A percentile compares a stretch with the other conserved stretches of the same genome.
Evolutionary conservation across 2,888 invertebrate genomes (phyloP).

Genomic region (Xylota segnis): DNA sequence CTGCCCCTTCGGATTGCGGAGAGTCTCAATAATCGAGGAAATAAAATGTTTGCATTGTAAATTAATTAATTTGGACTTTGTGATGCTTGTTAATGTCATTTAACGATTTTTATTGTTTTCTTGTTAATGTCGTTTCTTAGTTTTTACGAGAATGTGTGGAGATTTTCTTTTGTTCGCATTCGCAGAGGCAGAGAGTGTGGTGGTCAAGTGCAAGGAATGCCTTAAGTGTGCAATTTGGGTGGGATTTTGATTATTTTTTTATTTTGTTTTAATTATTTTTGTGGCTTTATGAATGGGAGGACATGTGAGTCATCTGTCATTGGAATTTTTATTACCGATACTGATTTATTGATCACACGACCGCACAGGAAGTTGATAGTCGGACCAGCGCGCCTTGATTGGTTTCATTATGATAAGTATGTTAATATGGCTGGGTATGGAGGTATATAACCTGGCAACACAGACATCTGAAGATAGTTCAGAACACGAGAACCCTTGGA

Average conservation of each 20-base stretch:
- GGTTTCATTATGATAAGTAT: no score
- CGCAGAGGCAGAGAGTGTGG: background rate
- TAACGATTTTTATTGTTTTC: constrained; percentile 76
- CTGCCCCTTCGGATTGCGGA: constrained; percentile 3
- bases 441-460: no score
- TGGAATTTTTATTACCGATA: constrained; percentile 2
- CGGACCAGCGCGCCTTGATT: no score
- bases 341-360: background rate
- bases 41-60: constrained; percentile 77
- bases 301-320: constrained; percentile 48
- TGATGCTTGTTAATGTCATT: constrained; percentile 77
- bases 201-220: constrained; percentile 3
- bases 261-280: constrained; percentile 25
- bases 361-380: constrained; percentile 1
- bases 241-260: constrained; percentile 71
- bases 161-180: constrained; percentile 56
- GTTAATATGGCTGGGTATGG: no score
- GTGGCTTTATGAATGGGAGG: constrained; percentile 51
- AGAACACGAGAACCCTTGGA: no score
- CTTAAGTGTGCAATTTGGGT: constrained; percentile 62
- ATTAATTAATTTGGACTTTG: constrained; percentile 76
- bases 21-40: constrained; percentile 70
- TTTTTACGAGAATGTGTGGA: constrained; percentile 66
- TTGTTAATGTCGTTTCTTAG: constrained; percentile 71
- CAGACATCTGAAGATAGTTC: no score